Evolutionary conservation across 2,113 vertebrate genomes (phyloP).

Genomic region (Apodemus speciosus): DNA sequence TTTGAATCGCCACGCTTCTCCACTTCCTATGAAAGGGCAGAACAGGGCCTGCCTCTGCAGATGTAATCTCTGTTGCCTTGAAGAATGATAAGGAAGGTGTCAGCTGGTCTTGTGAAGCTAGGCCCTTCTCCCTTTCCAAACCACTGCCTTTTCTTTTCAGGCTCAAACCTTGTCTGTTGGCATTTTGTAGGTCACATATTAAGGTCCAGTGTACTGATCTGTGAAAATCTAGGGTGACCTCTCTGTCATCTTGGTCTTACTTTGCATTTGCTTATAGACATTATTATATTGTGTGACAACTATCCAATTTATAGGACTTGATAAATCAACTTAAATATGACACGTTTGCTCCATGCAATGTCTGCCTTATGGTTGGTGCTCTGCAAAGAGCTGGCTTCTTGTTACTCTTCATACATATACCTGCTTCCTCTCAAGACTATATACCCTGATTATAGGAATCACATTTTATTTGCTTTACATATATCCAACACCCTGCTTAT

Average conservation of each 20-base stretch:
- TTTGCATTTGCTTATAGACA: slow-evolving; percentile 19
- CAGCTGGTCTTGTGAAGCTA: not conserved
- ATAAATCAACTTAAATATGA: not conserved
- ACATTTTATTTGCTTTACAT: not conserved
- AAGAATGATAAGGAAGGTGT: slow-evolving; percentile 16
- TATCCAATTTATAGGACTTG: not conserved
- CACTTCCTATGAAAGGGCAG: not conserved
- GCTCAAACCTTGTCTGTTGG: not conserved
- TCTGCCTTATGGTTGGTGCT: not conserved
- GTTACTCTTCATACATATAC: not conserved
- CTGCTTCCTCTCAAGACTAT: not conserved
- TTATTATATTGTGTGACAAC: not conserved
- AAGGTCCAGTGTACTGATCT: not conserved
- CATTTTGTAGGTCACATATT: slow-evolving; percentile 27
- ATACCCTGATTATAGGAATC: not conserved
- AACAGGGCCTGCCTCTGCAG: not conserved
- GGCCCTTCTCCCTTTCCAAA: not conserved
- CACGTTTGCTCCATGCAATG: not conserved
- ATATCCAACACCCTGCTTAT: not conserved
- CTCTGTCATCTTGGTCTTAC: not conserved
- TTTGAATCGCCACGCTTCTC: slow-evolving; percentile 30
- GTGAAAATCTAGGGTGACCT: not conserved
- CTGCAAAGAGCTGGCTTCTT: not conserved
- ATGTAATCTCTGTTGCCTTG: slow-evolving; percentile 19
- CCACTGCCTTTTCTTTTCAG: slow-evolving; percentile 7